Percentiles rank a stretch among this genome's conserved stretches.
Conservation (phyloP, 2,888 invertebrate genomes). For the Phaonia tiefii region DNA sequence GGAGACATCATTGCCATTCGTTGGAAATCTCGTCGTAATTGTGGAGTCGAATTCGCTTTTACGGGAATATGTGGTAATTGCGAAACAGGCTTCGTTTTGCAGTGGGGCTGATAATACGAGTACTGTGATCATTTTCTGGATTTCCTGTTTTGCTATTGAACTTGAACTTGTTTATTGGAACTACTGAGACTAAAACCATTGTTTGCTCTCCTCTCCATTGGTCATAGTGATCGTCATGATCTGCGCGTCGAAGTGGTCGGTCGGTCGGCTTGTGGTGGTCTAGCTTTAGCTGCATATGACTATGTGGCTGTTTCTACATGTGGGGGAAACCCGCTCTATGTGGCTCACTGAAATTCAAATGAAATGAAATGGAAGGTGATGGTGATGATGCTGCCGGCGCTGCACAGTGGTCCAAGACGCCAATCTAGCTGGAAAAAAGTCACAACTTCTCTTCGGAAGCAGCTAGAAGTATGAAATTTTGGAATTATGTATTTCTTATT, state of each 20-base stretch:
- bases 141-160: constrained; percentile 64
- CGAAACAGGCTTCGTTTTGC: constrained; percentile 2
- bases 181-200: constrained; percentile 1
- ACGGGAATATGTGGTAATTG: neutral
- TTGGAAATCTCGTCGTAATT: constrained; percentile 33
- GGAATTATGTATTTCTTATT: no score
- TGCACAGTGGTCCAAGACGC: no score
- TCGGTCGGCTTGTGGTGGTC: neutral
- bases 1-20: neutral
- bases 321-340: no score
- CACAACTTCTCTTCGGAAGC: no score
- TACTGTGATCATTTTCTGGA: constrained; percentile 15
- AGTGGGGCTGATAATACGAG: neutral
- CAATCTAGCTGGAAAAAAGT: no score
- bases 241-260: neutral
- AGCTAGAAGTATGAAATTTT: no score
- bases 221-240: neutral
- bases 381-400: constrained; percentile 20
- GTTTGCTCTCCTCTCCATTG: neutral
- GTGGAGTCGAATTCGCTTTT: constrained; percentile 49
- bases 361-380: constrained; percentile 39
- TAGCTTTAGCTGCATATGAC: neutral
- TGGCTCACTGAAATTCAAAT: constrained; percentile 13
- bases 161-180: constrained; percentile 60
- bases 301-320: no score